A percentile compares a stretch with the other conserved stretches of the same genome.
These are phyloP conservation scores for Apistogramma diplotaenia DNA, from an alignment of 2,113 vertebrate genomes.

Conservation along the genomic window DNA sequence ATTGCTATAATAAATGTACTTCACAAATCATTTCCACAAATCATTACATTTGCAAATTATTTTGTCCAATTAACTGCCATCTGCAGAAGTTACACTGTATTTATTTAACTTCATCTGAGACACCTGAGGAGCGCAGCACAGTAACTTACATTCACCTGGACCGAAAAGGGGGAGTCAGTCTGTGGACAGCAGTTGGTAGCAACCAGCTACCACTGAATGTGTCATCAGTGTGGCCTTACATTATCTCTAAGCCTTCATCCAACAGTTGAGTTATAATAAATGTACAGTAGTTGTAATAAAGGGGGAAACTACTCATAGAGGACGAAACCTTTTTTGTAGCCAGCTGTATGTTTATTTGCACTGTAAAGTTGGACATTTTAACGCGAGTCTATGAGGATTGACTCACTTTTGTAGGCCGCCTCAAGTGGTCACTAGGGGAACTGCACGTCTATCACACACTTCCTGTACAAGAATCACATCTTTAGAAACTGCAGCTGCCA, in stretches of 20 bases:
- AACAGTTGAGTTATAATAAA: background rate
- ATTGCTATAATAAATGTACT: no score
- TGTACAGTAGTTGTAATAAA: background rate
- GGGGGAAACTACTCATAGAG: background rate
- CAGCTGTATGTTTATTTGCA: background rate
- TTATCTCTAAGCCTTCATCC: background rate
- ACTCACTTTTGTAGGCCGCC: no score
- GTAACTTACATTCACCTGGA: background rate
- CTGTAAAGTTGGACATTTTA: background rate
- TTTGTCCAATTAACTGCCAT: background rate
- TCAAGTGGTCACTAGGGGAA: background rate
- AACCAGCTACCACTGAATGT: no score
- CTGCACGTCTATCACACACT: background rate
- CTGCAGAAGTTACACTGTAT: background rate
- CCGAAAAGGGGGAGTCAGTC: background rate
- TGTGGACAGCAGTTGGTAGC: background rate
- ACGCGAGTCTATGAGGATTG: no score
- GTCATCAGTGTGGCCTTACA: no score
- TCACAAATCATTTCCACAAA: no score
- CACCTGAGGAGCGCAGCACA: background rate
- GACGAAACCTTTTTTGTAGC: background rate
- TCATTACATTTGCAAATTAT: background rate
- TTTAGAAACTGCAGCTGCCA: background rate
- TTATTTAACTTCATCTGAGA: rapidly evolving
- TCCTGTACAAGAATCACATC: background rate